These are phyloP conservation scores for Argynnis bischoffii DNA, from an alignment of 2,888 invertebrate species.

Conservation along the genomic window DNA sequence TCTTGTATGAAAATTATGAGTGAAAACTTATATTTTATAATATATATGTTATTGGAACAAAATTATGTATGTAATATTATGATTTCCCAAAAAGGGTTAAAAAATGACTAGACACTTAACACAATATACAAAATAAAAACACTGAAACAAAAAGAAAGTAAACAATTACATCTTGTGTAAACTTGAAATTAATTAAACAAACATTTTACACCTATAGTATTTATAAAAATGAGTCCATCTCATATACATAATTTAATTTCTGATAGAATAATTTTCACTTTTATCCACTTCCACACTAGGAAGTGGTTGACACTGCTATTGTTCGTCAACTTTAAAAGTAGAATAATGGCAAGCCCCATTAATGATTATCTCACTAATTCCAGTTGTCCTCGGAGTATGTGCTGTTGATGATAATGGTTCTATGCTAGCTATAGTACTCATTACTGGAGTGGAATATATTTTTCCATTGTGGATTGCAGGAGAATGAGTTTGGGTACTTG, in stretches of 20 bases:
- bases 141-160: no score
- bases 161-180: no score
- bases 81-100: no score
- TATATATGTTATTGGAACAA: no score
- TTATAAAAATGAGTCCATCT: background rate
- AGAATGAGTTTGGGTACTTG: conserved; percentile 52
- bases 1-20: no score
- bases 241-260: conserved; percentile 32
- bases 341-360: conserved; percentile 70
- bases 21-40: no score
- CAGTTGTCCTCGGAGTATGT: conserved; percentile 60
- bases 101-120: no score
- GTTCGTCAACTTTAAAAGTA: conserved; percentile 72
- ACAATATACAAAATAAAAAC: no score
- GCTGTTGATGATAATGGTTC: conserved; percentile 58
- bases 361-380: conserved; percentile 73
- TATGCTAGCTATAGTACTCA: conserved; percentile 61
- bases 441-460: conserved; percentile 58
- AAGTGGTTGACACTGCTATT: conserved; percentile 74
- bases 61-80: no score
- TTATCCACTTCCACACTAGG: conserved; percentile 67
- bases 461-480: conserved; percentile 59
- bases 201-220: no score
- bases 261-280: conserved; percentile 51
- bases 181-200: no score